These are phyloP conservation scores for Anthopleura sola DNA, from an alignment of 64 coral and sea anemone genomes.

Conservation along the genomic window DNA sequence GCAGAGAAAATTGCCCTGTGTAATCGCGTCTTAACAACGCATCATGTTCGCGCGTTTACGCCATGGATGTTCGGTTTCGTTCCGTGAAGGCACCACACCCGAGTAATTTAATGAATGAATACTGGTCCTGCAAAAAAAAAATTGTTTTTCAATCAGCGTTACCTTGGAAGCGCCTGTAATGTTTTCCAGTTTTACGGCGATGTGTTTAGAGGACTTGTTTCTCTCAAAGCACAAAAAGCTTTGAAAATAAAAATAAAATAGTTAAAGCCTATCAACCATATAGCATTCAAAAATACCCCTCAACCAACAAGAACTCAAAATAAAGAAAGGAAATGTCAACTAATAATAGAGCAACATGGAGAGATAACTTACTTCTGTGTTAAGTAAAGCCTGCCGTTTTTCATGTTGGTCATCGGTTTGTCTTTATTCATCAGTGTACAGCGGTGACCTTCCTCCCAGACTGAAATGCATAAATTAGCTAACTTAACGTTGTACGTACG, in stretches of 20 bases:
- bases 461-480: too few species aligned
- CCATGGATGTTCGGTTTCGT: too few species aligned
- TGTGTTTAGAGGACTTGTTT: constrained; percentile 21
- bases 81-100: too few species aligned
- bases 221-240: constrained; percentile 61
- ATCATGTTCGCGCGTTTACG: too few species aligned
- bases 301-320: too few species aligned
- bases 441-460: constrained; percentile 72
- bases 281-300: too few species aligned
- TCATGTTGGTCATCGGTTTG: constrained; percentile 57
- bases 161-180: constrained; percentile 37
- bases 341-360: too few species aligned
- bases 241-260: not conserved
- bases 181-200: constrained; percentile 35
- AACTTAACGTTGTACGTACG: too few species aligned
- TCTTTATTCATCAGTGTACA: constrained; percentile 77
- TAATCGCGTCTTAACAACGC: too few species aligned
- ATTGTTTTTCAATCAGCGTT: not conserved
- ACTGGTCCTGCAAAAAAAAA: too few species aligned
- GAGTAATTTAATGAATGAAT: too few species aligned
- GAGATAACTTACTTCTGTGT: constrained; percentile 51
- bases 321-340: not conserved
- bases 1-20: too few species aligned
- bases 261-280: not conserved
- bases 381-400: constrained; percentile 62